Evolutionary conservation across 2,888 invertebrate species (phyloP).

Genomic region (Microplitis manilae): DNA sequence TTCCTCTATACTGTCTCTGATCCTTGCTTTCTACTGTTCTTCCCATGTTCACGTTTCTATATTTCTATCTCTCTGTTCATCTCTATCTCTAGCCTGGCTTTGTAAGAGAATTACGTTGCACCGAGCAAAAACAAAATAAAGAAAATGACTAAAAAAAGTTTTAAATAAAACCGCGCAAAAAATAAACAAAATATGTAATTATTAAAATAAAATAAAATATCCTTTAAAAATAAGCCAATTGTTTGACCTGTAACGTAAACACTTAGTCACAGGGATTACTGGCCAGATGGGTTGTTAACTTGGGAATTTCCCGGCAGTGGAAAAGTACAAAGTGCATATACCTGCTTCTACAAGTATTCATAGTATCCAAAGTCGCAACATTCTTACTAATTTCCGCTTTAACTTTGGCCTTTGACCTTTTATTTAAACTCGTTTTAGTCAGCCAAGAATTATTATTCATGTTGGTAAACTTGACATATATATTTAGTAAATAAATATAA

Average conservation of each 20-base stretch:
- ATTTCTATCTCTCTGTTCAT: neutral
- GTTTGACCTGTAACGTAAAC: neutral
- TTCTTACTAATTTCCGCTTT: constrained; percentile 2
- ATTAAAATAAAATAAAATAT: neutral
- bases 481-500: no score
- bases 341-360: neutral
- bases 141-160: no score
- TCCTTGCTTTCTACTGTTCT: constrained; percentile 7
- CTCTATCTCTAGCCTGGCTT: neutral
- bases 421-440: neutral
- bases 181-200: neutral
- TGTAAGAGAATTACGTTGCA: neutral
- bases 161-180: neutral
- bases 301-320: neutral
- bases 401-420: constrained; percentile 14
- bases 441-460: neutral
- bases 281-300: neutral
- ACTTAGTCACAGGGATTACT: neutral
- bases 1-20: constrained; percentile 5
- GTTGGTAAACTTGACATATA: neutral
- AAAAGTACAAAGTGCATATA: neutral
- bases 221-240: neutral
- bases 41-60: neutral
- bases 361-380: neutral
- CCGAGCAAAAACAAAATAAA: neutral